Evolutionary conservation across 2,797 vertebrate species (phyloP), one percentile per base, ranked within the genome.

Genomic region (Selene dorsalis): DNA sequence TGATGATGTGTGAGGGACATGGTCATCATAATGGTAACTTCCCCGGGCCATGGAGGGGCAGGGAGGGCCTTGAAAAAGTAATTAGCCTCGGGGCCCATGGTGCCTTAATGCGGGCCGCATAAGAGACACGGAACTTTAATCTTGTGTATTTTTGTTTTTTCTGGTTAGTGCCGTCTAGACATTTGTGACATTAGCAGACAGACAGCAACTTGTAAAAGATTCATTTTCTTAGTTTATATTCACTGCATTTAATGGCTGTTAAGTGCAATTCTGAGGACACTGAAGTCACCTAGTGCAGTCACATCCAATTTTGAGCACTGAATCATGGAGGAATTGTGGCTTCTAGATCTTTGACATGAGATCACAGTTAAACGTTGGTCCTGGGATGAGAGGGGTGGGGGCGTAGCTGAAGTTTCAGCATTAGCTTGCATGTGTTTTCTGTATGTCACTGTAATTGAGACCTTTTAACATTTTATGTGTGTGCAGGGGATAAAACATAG

Each of bases 401-500:
- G 32, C 7, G 32, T 35, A 28, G 26, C 17, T 28, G 20, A 39
- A 56, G 43, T 48, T 38, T 22, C 3, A 24, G 30, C 18, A 7
- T 47, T 17, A 20, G 18, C 45, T 48, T 50, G 14, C 22, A 20
- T 72, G 47, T 14, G 2, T 77, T 69, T 45, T 6, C 20, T 50
- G n/a, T 3, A 2, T 45, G 69, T 66, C 52, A 38, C 48, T 81
- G 70, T 79, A 84, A 88, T 69, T 69, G 75, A 85, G 75, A 85
- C 73, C 80, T 87, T 83, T 89, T 71, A 80, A 75, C 79, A 75
- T 84, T 87, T 83, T 69, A 72, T 77, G 50, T 43, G 58, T 35
- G 32, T 9, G 32, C 9, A 20, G 20, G 32, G 41, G 39, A 60
- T 87, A 65, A 83, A 85, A 77, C 75, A 67, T 6, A n/a, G 24